These are phyloP conservation scores for Phenganax stokvisi DNA, from an alignment of 92 coral and sea anemone genomes.

Conservation along the genomic window DNA sequence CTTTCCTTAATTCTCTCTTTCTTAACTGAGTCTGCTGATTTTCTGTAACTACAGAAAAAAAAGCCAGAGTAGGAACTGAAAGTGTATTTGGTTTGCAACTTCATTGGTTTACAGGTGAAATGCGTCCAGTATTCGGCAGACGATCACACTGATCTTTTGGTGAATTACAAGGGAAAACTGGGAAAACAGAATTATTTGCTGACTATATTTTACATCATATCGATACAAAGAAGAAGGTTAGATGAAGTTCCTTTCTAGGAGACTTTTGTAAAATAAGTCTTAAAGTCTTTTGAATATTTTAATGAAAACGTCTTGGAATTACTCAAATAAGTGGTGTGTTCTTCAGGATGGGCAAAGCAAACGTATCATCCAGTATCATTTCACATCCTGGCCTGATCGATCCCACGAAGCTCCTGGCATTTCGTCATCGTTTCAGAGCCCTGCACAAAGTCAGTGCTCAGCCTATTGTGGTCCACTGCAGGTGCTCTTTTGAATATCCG, in stretches of 20 bases:
- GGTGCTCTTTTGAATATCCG: background rate
- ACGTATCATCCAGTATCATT: conserved; percentile 46
- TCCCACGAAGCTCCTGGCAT: conserved; percentile 58
- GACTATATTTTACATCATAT: conserved; percentile 49
- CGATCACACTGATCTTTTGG: conserved; percentile 12
- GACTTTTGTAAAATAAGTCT: background rate
- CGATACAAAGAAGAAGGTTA: background rate
- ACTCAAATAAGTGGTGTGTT: background rate
- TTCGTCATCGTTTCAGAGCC: conserved; percentile 19
- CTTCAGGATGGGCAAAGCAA: conserved; percentile 8
- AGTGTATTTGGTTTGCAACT: background rate
- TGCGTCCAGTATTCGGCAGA: conserved; percentile 78
- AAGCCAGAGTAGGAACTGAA: too few relatives aligned
- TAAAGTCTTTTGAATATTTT: background rate
- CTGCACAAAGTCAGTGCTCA: conserved; percentile 5
- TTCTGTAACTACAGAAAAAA: too few relatives aligned
- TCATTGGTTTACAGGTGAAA: conserved; percentile 46
- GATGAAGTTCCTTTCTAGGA: background rate
- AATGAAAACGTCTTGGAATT: background rate
- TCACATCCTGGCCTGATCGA: conserved; percentile 63
- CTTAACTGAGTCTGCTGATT: too few relatives aligned
- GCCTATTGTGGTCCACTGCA: conserved; percentile 48
- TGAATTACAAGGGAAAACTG: conserved; percentile 41
- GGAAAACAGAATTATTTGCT: conserved; percentile 46
- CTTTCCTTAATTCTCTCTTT: too few relatives aligned